Base-by-base conservation (phyloP, 2,888 invertebrate genomes). In the Drosophila buzzatii region DNA sequence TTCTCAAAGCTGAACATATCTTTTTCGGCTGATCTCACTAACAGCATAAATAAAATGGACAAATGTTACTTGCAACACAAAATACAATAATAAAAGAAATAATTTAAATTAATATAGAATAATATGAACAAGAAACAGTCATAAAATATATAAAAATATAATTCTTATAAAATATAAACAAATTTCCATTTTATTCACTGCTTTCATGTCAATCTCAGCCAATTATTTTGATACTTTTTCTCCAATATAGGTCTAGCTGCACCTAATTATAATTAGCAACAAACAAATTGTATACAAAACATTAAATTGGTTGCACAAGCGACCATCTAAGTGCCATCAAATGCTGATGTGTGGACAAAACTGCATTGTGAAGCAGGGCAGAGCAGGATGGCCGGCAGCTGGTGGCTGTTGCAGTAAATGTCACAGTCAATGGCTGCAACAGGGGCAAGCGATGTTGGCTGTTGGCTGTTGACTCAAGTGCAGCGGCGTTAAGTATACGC, bases 401-500 rank as follows among this genome's bases (percentile, higher is more conserved):
- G 66, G 60, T 49, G 68, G 52, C 71, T 57, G 59, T 55, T 55
- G 68, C 57, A 52, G 62, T 69, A 60, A 70, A 64, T 65, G 71
- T 67, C 67, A 76, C 76, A 64, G 72, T 63, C 70, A 61, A 69
- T 60, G 52, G 51, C 70, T 61, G 55, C 57, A 81, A 81, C 82
- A 84, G 70, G 73, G 82, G 72, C 66, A 57, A 66, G 39, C 37
- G 62, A 84, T 82, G 80, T 85, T 74, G 85, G 76, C 79, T 76
- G 65, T 52, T 70, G 44, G 65, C 51, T 80, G 76, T 80, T 67
- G 76, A 76, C 80, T 77, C 61, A 74, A 82, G 89, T 85, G 89
- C 70, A 73, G 85, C 76, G 79, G 87, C 89, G 88, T 85, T 89
- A 85, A 87, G 85, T 87, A 89, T 85, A 85, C 82, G 85, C 82